These are phyloP conservation scores for Tarsius wallacei DNA, from an alignment of 2,797 vertebrate genomes.

Conservation along the genomic window DNA sequence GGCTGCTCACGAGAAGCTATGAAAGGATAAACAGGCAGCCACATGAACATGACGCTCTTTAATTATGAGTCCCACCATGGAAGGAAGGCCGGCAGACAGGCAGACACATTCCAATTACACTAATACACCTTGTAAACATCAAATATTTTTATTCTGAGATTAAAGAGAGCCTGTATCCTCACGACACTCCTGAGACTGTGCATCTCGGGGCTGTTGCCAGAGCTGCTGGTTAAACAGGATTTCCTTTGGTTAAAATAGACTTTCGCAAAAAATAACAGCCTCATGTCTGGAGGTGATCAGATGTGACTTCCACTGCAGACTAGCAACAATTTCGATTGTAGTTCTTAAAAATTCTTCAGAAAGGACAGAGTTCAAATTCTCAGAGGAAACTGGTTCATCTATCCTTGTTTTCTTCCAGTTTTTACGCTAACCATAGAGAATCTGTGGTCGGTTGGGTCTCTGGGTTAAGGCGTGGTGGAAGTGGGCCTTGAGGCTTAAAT, in stretches of 20 bases:
- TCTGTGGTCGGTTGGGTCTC: background rate
- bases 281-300: constrained; percentile 79
- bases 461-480: background rate
- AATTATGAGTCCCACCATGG: constrained; percentile 84
- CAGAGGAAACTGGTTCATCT: constrained; percentile 28
- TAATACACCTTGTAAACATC: constrained; percentile 89
- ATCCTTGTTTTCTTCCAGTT: constrained; percentile 4
- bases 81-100: constrained; percentile 87
- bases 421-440: background rate
- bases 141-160: constrained; percentile 88
- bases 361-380: constrained; percentile 11
- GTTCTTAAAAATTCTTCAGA: constrained; percentile 61
- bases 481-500: background rate
- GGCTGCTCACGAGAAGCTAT: constrained; percentile 73
- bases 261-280: constrained; percentile 84
- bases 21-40: constrained; percentile 83
- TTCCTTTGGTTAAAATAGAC: constrained; percentile 88
- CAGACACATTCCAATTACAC: constrained; percentile 88
- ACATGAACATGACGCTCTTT: constrained; percentile 83
- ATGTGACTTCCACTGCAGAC: constrained; percentile 73
- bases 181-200: constrained; percentile 81
- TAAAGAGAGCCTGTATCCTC: constrained; percentile 86
- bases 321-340: constrained; percentile 54
- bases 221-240: constrained; percentile 87
- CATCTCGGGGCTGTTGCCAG: constrained; percentile 79